Evolutionary conservation across 1,140 invertebrate species (phyloP), one percentile per base, ranked within the genome.

Genomic region (Scylla paramamosain): DNA sequence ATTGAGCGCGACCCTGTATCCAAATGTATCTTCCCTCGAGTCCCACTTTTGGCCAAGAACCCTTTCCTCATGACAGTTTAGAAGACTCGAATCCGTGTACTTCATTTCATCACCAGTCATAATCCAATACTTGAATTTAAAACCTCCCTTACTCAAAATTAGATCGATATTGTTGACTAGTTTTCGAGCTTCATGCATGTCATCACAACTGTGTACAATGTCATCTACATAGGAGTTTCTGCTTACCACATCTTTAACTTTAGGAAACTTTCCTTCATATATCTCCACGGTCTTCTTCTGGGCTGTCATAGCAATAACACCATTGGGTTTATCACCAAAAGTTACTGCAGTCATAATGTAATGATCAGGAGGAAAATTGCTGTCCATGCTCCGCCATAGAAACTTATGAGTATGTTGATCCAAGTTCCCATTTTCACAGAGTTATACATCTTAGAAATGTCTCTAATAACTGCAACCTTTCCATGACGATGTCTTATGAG

Each of bases 81-180:
- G 31, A 32, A 92, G 3, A 45, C 32, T 82, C 16, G 4, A 14
- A 82, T 77, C 59, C 4, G n/a, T 3, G 32, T 77, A 20, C 3
- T 3, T 4, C 29, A 4, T 4, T 25, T 92, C 52, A 28, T 29
- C 77, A 25, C 91, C 91, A 0, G 92, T 45, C 82, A 87, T 84
- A 93, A 93, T 86, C 92, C 83, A 93, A 4, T 93, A 6, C 46
- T 93, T 93, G 0, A 93, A 45, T 48, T 93, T 93, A 46, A 93
- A 93, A 12, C 92, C 83, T n/a, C 39, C 92, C 92, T 86, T 14
- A 87, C 45, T 3, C 46, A 93, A 46, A 86, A 93, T 39, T 25
- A 31, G 14, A 28, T 83, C 31, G 82, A 39, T 45, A 39, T 82
- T 31, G 6, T 93, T 93, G 8, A 93, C 39, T 20, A 91, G 39